Evolutionary conservation across 2,113 vertebrate species (phyloP), one percentile per base, ranked within the genome.

Genomic region (Nerophis ophidion): DNA sequence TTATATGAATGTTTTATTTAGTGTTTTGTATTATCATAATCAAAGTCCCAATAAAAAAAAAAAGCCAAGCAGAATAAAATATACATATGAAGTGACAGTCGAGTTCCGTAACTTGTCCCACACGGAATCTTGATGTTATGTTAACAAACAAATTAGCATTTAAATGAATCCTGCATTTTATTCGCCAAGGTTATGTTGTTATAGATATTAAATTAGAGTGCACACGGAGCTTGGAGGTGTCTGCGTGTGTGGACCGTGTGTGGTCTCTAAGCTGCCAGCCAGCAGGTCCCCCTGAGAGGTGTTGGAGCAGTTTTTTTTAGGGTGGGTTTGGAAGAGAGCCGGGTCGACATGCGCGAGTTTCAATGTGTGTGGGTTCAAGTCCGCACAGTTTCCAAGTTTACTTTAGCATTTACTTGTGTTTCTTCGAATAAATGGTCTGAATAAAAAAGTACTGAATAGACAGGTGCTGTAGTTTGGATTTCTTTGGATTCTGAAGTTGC

Each of bases 71-170:
- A 85, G 88, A 89, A 90, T 89, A 89, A 91, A 90, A 90, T 90
- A 90, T 88, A 89, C 88, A 90, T 88, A 90, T 89, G 88, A 89
- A 90, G 88, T 87, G 89, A 89, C 88, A 87, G 84, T 74, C 84
- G 82, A 80, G 85, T 88, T 90, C 85, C 72, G 84, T 90, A 88
- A 90, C 88, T 84, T 90, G 87, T 87, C 82, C 89, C 76, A 72
- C 57, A 61, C 72, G 72, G 88, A 90, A 91, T 90, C 85, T 88
- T 87, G 89, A 90, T 91, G 87, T 90, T 90, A 91, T 90, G 89
- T 90, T 90, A 90, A 91, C 90, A 91, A 91, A 91, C 88, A 91
- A 91, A 91, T 91, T 91, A 91, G 90, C 89, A 91, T 91, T 91
- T 91, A 91, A 91, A 91, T 91, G 88, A 91, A 85, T 88, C 87